Evolutionary conservation across 2,888 invertebrate species (phyloP).

Genomic region (Barypeithes pellucidus): DNA sequence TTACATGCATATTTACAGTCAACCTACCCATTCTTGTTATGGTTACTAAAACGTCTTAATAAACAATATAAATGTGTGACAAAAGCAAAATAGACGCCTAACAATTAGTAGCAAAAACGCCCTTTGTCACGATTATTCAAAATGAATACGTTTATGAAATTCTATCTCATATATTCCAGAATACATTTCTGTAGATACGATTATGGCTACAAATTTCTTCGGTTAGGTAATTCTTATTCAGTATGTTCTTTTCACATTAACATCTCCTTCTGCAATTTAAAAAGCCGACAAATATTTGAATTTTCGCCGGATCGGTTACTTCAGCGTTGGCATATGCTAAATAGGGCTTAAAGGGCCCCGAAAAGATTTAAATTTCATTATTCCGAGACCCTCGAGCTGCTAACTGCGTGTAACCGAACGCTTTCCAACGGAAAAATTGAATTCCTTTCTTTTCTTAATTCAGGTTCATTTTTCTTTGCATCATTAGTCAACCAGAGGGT

Average conservation of each 20-base stretch:
- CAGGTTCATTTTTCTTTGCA: conserved; percentile 26
- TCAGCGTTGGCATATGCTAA: conserved; percentile 64
- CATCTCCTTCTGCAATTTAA: conserved; percentile 56
- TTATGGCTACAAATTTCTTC: conserved; percentile 31
- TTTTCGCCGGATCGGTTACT: conserved; percentile 63
- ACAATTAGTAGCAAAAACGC: too few species aligned
- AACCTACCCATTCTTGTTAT: too few species aligned
- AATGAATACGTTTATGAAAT: background rate
- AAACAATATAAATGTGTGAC: too few species aligned
- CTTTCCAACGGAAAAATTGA: conserved; percentile 19
- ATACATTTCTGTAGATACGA: conserved; percentile 9
- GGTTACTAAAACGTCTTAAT: too few species aligned
- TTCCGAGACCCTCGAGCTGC: conserved; percentile 17
- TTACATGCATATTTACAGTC: too few species aligned
- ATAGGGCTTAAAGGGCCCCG: conserved; percentile 61
- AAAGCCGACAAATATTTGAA: conserved; percentile 66
- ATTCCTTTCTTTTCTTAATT: conserved; percentile 24
- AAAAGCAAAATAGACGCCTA: too few species aligned
- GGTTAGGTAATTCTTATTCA: conserved; percentile 42
- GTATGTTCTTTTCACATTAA: conserved; percentile 45
- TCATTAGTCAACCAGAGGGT: conserved; percentile 8
- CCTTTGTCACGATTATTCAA: background rate
- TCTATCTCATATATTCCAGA: background rate
- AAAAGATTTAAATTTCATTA: conserved; percentile 60
- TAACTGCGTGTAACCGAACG: conserved; percentile 17